Evolutionary conservation across 1,140 invertebrate species (phyloP), one percentile per base, ranked within the genome.

Genomic region (Meloidogyne exigua): DNA sequence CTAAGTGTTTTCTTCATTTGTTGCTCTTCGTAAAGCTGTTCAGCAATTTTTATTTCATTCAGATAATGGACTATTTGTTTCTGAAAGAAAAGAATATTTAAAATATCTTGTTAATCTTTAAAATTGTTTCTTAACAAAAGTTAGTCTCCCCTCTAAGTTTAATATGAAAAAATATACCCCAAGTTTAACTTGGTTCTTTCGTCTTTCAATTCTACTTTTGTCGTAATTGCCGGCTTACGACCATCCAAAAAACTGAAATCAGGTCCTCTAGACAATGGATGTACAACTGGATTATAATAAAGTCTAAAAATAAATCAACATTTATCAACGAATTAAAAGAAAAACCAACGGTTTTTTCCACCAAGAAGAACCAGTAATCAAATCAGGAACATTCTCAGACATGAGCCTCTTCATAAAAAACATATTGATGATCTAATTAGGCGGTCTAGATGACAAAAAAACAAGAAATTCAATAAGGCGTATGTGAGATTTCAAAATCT

Each of bases 261-360:
- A 9, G 84, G 76, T 15, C 83, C 82, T 49, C 69, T 49, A 39
- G 81, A 72, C 13, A 85, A 66, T 62, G 85, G 81, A 63, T 78
- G 75, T 13, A 80, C 75, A 39, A 86, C 71, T 2, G 84, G 84
- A 39, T 68, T 76, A 13, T 67, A 26, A 71, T 86, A 84, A 63
- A 83, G 57, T n/a, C 84, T 85, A 28, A 76, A 84, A 77, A 68
- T 5, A 18, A 18, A n/a, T 57, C 7, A 63, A 64, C 36, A 10
- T 25, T 25, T 68, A 72, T 15, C 18, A 15, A 57, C 0, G 7
- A 25, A 65, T 65, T 57, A 36, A 42, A 64, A 39, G 18, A 26
- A 65, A 44, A 78, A 72, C 83, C 65, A 67, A 85, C 84, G 84
- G 85, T 64, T 80, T 77, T 18, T 76, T 82, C 84, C 84, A 85